Evolutionary conservation across 2,797 vertebrate species (phyloP), one percentile per base, ranked within the genome.

Genomic region (Acipenser oxyrinchus): DNA sequence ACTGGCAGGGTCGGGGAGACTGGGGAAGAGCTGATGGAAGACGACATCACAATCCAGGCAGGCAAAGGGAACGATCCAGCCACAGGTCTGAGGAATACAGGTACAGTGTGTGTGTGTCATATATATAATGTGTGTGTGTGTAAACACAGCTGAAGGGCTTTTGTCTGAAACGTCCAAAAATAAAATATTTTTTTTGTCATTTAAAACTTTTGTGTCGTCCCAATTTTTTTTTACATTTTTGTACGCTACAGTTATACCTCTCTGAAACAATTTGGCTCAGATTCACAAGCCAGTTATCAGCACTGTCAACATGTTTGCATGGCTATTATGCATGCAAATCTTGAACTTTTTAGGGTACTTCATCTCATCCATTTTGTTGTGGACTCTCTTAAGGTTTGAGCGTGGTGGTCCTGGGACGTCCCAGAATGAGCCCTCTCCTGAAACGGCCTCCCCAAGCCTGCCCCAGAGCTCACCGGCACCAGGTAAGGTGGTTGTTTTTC

Each of bases 401-500:
- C 9, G 75, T 10, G 66, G 71, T 65, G 69, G 75, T 65, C 64
- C 76, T 60, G 79, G 78, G 2, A 66, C 79, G 7, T 81, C 84
- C 55, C 7, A 66, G 6, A 79, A 76, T 65, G 60, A 3, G 12
- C 74, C 69, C 37, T 64, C 63, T 62, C 83, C 58, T 71, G 74
- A 61, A 66, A 69, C 51, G 71, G 70, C 79, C 1, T 81, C 83
- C 0, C 72, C 80, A 48, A 62, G 66, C 64, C 67, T 68, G 4
- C 49, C 73, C 0, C 82, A 84, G 48, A 79, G 67, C 51, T 84
- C 77, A 68, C 66, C 77, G 66, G 91, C 82, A 61, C 93, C 92
- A 84, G 95, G 95, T 96, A 66, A 88, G 85, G 67, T 13, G 49
- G 51, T 1, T 49, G n/a, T 10, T 65, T 75, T 11, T 74, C 5